Evolutionary conservation across 2,113 vertebrate genomes (phyloP).

Genomic region (Dermatemys mawii): DNA sequence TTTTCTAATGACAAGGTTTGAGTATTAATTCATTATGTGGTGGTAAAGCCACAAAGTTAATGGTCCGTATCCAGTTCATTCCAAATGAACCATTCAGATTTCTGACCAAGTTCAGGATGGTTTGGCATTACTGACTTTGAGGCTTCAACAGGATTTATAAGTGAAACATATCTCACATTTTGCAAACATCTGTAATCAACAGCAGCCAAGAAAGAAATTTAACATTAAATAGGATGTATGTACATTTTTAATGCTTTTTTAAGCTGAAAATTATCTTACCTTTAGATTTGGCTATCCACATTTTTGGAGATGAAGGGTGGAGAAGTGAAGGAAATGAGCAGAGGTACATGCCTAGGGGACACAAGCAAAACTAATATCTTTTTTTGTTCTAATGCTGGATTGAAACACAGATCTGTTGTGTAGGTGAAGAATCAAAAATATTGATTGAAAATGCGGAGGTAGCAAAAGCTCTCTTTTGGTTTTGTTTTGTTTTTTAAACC

Average conservation of each 20-base stretch:
- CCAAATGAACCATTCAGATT: neutral
- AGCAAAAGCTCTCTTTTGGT: neutral
- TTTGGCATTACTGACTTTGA: neutral
- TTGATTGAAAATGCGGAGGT: neutral
- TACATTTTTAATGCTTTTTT: neutral
- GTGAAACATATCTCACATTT: neutral
- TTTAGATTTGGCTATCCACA: rapidly evolving
- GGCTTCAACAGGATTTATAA: neutral
- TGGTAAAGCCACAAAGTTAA: neutral
- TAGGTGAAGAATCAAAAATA: neutral
- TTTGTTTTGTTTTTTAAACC: neutral
- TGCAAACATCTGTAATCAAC: neutral
- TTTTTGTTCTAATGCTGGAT: neutral
- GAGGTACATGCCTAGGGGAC: neutral
- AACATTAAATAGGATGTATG: neutral
- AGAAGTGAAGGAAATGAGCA: neutral
- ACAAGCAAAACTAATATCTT: neutral
- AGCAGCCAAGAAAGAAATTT: neutral
- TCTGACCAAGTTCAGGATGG: neutral
- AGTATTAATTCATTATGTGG: neutral
- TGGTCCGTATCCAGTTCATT: neutral
- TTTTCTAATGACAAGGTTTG: neutral
- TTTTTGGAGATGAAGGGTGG: neutral
- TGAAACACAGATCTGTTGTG: neutral
- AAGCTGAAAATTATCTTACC: neutral